Base-by-base conservation (phyloP, 1,140 invertebrate species). In the Streblospio benedicti region DNA sequence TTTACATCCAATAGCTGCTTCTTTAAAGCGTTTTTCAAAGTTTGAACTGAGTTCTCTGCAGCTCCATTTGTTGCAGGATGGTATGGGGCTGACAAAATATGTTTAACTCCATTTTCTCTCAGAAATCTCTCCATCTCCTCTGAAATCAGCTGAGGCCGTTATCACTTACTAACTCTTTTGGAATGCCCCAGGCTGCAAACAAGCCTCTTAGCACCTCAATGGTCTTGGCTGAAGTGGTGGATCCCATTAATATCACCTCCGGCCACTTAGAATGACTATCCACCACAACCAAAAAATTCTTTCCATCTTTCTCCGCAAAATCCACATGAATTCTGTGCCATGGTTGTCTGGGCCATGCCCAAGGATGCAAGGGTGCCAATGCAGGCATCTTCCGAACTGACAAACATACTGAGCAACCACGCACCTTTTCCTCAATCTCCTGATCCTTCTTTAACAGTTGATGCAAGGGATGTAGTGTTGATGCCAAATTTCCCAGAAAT, bases 291-390 rank as follows among this genome's bases (percentile, higher is more conserved):
- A 51, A 35, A 43, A 20, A 57, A 3, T 18, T 47, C 20, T 47
- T 27, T 20, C 43, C 43, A 16, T 57, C 41, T 2, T 47, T 47
- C 28, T 47, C 20, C 16, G 43, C 35, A 30, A 57, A 57, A 47
- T 57, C 54, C 9, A 56, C 16, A 27, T 56, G 54, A 12, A 56
- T n/a, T 23, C 54, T 16, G 12, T 44, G 16, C 54, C 54, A 56
- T 23, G 18, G 14, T 25, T 49, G 45, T 9, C 9, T 16, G 45
- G 16, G 16, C 16, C 45, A n/a, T 49, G 16, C 9, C 16, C 49
- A n/a, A n/a, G n/a, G n/a, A n/a, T n/a, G n/a, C n/a, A n/a, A n/a
- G n/a, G n/a, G n/a, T n/a, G n/a, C n/a, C n/a, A n/a, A n/a, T n/a
- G n/a, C n/a, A n/a, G n/a, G n/a, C n/a, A n/a, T n/a, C n/a, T n/a